Evolutionary conservation across 2,113 vertebrate species (phyloP).

Genomic region (Atlantisia rogersi): DNA sequence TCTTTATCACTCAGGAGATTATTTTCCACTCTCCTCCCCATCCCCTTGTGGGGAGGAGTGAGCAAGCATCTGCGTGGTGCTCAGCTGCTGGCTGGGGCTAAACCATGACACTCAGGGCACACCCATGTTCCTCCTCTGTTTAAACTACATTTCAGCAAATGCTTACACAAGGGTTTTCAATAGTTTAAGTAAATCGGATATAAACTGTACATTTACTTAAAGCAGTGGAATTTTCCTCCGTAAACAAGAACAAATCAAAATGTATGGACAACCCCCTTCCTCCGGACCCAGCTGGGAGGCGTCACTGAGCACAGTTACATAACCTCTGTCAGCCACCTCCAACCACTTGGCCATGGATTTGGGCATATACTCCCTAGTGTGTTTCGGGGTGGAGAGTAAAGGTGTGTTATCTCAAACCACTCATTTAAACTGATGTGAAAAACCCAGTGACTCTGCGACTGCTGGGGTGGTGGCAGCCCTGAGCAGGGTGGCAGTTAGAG

Average conservation of each 20-base stretch:
- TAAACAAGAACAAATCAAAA: conserved; percentile 19
- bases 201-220: conserved; percentile 14
- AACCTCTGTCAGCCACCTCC: neutral
- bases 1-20: no score
- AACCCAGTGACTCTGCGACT: rapidly evolving
- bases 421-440: neutral
- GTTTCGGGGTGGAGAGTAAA: neutral
- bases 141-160: conserved; percentile 8
- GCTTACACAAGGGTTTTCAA: conserved; percentile 13
- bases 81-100: no score
- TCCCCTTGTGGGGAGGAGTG: no score
- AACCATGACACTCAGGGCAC: neutral
- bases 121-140: neutral
- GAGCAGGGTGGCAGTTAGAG: neutral
- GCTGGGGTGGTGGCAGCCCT: neutral
- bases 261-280: neutral
- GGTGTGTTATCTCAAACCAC: neutral
- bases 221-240: neutral
- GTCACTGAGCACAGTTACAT: neutral
- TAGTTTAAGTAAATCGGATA: conserved; percentile 15
- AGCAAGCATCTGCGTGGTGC: no score
- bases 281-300: neutral
- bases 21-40: no score
- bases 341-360: neutral
- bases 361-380: rapidly evolving